A percentile compares a stretch with the other conserved stretches of the same genome.
phyloP scores from a whole-genome alignment of 1,140 invertebrate genomes.

The Rhyzopertha dominica region DNA sequence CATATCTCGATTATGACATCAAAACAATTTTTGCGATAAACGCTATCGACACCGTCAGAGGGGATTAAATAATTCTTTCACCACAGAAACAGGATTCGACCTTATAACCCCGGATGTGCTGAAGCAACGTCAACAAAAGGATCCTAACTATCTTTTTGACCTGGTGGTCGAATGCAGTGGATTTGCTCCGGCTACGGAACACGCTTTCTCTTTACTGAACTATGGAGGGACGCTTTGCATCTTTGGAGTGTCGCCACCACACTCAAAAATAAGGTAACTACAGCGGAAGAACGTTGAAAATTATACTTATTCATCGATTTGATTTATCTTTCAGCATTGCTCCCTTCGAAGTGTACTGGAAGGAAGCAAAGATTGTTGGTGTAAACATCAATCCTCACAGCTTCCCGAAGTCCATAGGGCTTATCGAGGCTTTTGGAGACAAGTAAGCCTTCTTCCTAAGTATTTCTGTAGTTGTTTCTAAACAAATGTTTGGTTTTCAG shows the following conservation, averaged over 20 bases:
- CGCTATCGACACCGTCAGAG: too few species aligned
- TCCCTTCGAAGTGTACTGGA: slow-evolving; percentile 56
- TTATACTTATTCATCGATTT: slow-evolving; percentile 1
- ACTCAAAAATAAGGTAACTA: slow-evolving; percentile 44
- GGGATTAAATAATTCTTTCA: slow-evolving; percentile 1
- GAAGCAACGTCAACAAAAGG: slow-evolving; percentile 42
- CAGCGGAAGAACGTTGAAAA: background rate
- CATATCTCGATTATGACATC: too few species aligned
- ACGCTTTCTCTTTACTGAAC: slow-evolving; percentile 46
- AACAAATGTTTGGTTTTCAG: slow-evolving; percentile 15
- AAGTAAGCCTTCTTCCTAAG: slow-evolving; percentile 38
- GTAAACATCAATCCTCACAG: slow-evolving; percentile 63
- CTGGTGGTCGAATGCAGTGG: slow-evolving; percentile 66
- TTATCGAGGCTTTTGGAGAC: slow-evolving; percentile 57
- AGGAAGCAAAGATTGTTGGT: slow-evolving; percentile 59
- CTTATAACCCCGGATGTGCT: slow-evolving; percentile 53
- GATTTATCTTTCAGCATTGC: slow-evolving; percentile 50
- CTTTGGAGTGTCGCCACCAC: slow-evolving; percentile 53
- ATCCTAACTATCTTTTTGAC: too few species aligned
- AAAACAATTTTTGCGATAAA: too few species aligned
- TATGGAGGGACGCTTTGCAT: slow-evolving; percentile 52
- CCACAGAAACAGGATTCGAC: slow-evolving; percentile 55
- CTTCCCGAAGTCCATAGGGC: slow-evolving; percentile 57
- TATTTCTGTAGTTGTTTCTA: background rate
- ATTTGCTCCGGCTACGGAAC: slow-evolving; percentile 52